A percentile compares a stretch with the other conserved stretches of the same genome.
Evolutionary conservation across 2,113 vertebrate genomes (phyloP).

Genomic region (Odontesthes bonariensis): DNA sequence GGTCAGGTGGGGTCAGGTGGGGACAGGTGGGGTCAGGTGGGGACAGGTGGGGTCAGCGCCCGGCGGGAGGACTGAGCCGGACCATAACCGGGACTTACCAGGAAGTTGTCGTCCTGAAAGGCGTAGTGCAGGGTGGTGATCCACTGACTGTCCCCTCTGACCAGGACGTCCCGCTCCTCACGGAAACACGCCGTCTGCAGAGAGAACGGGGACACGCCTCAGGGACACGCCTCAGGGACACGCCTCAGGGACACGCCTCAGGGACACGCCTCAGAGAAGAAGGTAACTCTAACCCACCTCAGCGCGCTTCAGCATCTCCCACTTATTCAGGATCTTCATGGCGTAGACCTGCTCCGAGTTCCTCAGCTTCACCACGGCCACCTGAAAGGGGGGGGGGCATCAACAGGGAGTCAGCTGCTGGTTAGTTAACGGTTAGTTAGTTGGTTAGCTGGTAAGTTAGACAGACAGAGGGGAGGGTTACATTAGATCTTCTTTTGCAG

Average conservation of each 20-base stretch:
- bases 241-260: not conserved
- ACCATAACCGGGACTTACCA: slow-evolving; percentile 79
- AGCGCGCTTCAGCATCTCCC: slow-evolving; percentile 98
- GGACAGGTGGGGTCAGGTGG: too few relatives aligned
- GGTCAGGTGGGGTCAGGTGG: too few relatives aligned
- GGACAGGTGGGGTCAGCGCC: too few relatives aligned
- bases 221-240: not conserved
- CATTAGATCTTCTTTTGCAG: too few relatives aligned
- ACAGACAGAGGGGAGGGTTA: too few relatives aligned
- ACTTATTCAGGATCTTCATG: slow-evolving; percentile 99
- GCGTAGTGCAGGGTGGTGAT: slow-evolving; percentile 97
- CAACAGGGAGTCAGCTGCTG: not conserved
- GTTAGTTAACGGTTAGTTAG: too few relatives aligned
- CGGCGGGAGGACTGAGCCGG: too few relatives aligned
- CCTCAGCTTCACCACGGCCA: slow-evolving; percentile 96
- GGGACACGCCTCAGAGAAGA: too few relatives aligned
- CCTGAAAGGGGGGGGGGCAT: slow-evolving; percentile 36
- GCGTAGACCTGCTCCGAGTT: slow-evolving; percentile 95
- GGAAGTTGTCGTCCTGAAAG: slow-evolving; percentile 96
- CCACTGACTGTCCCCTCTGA: slow-evolving; percentile 98
- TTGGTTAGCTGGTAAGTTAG: too few relatives aligned
- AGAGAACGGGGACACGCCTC: too few relatives aligned
- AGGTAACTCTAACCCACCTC: too few relatives aligned
- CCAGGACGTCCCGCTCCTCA: slow-evolving; percentile 95
- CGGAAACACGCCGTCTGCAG: slow-evolving; percentile 96